These are phyloP conservation scores for Odontomyia ornata DNA, from an alignment of 2,888 invertebrate genomes.

Conservation along the genomic window DNA sequence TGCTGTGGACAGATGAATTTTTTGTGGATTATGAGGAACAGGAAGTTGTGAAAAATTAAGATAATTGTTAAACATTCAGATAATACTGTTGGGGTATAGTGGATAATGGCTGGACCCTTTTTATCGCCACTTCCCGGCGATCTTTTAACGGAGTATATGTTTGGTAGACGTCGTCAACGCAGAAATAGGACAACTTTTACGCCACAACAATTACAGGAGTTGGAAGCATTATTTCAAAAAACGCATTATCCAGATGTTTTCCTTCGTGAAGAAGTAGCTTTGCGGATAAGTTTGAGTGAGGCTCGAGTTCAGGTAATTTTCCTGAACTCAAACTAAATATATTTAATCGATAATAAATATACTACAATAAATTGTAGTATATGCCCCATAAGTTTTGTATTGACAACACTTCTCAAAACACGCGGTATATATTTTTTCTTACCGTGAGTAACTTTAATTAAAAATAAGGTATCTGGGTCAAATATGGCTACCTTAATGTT, in stretches of 20 bases:
- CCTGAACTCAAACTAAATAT: neutral
- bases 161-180: slow-evolving; percentile 86
- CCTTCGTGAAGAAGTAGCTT: slow-evolving; percentile 86
- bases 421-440: too few relatives aligned
- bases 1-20: too few relatives aligned
- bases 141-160: slow-evolving; percentile 92
- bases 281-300: slow-evolving; percentile 89
- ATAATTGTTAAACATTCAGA: neutral
- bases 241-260: slow-evolving; percentile 93
- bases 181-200: slow-evolving; percentile 94
- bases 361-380: too few relatives aligned
- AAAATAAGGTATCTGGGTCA: too few relatives aligned
- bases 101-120: slow-evolving; percentile 83
- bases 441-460: too few relatives aligned
- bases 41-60: neutral
- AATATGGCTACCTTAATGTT: too few relatives aligned
- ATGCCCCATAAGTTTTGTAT: too few relatives aligned
- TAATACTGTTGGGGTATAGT: neutral
- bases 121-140: slow-evolving; percentile 86
- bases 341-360: neutral
- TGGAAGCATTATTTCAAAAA: slow-evolving; percentile 91
- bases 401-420: too few relatives aligned
- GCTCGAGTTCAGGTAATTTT: slow-evolving; percentile 80
- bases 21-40: neutral
- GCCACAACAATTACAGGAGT: slow-evolving; percentile 89